phyloP scores from a whole-genome alignment of 1,140 invertebrate species.

The Drosophila neocordata region DNA sequence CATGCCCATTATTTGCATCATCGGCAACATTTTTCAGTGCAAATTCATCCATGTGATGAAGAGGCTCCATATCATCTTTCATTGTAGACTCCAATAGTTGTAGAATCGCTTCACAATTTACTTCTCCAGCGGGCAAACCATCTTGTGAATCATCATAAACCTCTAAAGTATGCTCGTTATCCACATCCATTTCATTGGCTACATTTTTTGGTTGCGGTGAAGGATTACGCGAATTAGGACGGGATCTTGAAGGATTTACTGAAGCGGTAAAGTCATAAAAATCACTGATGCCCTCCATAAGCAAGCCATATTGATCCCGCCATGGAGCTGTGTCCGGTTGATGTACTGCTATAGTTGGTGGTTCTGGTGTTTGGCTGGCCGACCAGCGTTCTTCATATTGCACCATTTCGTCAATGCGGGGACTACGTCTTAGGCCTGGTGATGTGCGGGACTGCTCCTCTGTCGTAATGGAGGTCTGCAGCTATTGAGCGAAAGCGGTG shows the following conservation, averaged over 20 bases:
- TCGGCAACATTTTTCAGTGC: conserved; percentile 57
- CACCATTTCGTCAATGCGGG: conserved; percentile 76
- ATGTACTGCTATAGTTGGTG: conserved; percentile 53
- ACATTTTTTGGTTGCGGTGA: conserved; percentile 69
- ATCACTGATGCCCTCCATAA: conserved; percentile 78
- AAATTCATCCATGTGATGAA: conserved; percentile 18
- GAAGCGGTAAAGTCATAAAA: conserved; percentile 81
- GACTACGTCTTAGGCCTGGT: conserved; percentile 71
- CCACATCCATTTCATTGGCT: conserved; percentile 55
- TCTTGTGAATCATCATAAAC: conserved; percentile 66
- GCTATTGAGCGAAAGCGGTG: conserved; percentile 29
- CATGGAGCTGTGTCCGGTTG: conserved; percentile 69
- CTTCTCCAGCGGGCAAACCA: conserved; percentile 38
- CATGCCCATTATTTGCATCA: conserved; percentile 40
- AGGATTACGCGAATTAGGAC: conserved; percentile 58
- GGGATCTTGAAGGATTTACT: conserved; percentile 70
- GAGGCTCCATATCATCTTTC: conserved; percentile 16
- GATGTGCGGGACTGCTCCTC: conserved; percentile 64
- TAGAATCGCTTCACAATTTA: conserved; percentile 58
- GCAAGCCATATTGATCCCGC: conserved; percentile 69
- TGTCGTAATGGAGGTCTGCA: conserved; percentile 62
- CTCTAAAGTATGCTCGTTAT: conserved; percentile 47
- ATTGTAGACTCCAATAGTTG: conserved; percentile 55
- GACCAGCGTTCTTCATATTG: conserved; percentile 76
- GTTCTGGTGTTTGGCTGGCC: conserved; percentile 30